Evolutionary conservation across 2,888 invertebrate species (phyloP).

Genomic region (Drosophila gaucha): DNA sequence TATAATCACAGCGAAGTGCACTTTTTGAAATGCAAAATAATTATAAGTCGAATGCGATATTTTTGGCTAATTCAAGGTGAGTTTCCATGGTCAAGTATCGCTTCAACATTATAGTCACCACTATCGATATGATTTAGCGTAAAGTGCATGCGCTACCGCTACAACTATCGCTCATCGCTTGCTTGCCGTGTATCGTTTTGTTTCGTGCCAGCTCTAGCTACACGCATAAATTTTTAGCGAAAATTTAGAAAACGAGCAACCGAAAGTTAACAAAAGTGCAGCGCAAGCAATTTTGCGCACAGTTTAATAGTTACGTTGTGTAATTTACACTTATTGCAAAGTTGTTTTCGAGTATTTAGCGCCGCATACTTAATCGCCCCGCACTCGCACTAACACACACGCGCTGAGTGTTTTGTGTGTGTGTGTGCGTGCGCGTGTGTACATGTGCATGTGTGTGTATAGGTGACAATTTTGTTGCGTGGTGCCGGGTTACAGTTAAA

Average conservation of each 20-base stretch:
- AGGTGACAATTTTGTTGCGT: conserved; percentile 72
- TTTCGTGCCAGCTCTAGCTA: conserved; percentile 51
- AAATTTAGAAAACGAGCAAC: conserved; percentile 35
- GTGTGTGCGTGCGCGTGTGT: conserved; percentile 31
- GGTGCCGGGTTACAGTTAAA: conserved; percentile 77
- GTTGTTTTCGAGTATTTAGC: conserved; percentile 18
- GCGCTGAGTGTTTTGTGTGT: conserved; percentile 33
- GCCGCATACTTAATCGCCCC: conserved; percentile 26
- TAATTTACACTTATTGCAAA: conserved; percentile 9
- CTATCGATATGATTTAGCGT: conserved; percentile 27
- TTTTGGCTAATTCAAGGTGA: background rate
- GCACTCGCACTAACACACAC: conserved; percentile 36
- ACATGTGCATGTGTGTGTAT: conserved; percentile 48
- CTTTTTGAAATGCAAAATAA: background rate
- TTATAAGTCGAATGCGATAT: conserved; percentile 2
- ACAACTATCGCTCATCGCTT: conserved; percentile 30
- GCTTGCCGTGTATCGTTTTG: conserved; percentile 45
- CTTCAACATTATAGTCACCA: background rate
- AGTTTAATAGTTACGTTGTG: conserved; percentile 14
- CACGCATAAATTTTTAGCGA: conserved; percentile 63
- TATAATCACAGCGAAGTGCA: background rate
- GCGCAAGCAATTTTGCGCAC: conserved; percentile 16
- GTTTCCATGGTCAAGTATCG: background rate
- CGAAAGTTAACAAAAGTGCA: conserved; percentile 30
- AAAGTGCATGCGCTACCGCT: conserved; percentile 23